Evolutionary conservation across 2,113 vertebrate species (phyloP).

Genomic region (Campylomormyrus numenius): DNA sequence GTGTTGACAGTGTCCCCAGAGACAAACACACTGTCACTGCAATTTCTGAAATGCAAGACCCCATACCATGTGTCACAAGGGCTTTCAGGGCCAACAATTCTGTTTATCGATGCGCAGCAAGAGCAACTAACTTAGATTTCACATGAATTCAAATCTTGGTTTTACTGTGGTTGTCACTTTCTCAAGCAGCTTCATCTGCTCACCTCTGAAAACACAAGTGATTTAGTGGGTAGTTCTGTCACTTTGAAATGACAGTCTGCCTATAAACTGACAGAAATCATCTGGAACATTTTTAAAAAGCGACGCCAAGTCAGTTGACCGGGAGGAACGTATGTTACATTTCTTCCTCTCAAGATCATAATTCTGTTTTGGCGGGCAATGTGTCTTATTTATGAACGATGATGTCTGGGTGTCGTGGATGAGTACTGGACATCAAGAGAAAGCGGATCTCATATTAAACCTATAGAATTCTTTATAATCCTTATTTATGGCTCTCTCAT

Average conservation of each 20-base stretch:
- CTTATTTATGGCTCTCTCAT: conserved; percentile 38
- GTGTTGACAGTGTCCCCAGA: neutral
- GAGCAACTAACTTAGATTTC: neutral
- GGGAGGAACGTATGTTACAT: neutral
- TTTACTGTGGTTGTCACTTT: neutral
- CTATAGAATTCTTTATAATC: conserved; percentile 9
- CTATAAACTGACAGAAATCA: neutral
- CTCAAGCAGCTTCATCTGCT: neutral
- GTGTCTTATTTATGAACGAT: neutral
- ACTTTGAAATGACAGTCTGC: neutral
- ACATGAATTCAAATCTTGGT: neutral
- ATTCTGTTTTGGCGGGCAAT: neutral
- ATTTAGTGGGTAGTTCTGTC: neutral
- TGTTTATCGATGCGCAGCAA: neutral
- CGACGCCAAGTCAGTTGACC: neutral
- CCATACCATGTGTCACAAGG: neutral
- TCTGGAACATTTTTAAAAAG: conserved; percentile 3
- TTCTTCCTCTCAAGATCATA: conserved; percentile 1
- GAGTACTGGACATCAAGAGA: neutral
- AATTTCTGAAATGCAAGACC: neutral
- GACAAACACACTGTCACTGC: neutral
- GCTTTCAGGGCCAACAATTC: neutral
- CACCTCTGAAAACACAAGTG: neutral
- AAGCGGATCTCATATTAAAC: neutral
- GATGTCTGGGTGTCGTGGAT: neutral